Evolutionary conservation across 2,888 invertebrate species (phyloP), one percentile per base, ranked within the genome.

Genomic region (Bedellia somnulentella): DNA sequence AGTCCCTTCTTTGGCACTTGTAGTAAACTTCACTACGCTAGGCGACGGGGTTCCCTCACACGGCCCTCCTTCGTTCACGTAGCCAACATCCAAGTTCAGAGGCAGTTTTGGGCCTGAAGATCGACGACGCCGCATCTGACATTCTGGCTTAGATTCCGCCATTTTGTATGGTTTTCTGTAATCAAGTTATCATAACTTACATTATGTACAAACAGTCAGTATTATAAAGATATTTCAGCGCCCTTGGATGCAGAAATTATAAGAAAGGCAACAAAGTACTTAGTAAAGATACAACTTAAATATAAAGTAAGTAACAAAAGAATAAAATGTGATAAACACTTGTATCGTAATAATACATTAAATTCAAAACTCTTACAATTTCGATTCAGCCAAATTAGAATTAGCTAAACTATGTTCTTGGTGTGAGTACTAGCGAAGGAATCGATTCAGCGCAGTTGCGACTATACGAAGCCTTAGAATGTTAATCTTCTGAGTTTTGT

Each of bases 11-110:
- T 41, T 43, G 0, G 43, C 33, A 15, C 54, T 54, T 4, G 62
- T 48, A n/a, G 54, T 49, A 10, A 60, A 54, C 38, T 52, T 59
- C 26, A 52, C 46, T 35, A 56, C 58, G 39, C 66, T 54, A 1
- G 73, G 73, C 0, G 75, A 70, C 0, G 76, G 75, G 0, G 73
- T 75, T 1, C 61, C 71, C 30, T 50, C 52, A 23, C 50, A 57
- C 4, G 66, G 58, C 10, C 58, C 57, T 0, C 38, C 34, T 29
- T 75, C 75, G 25, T 47, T 53, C 14, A 73, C 46, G 37, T 43
- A 68, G 3, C 64, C 66, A 6, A 57, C 55, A 23, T 75, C 71
- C 3, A 71, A 45, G 40, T 61, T 59, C 6, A 75, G 37, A 0
- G 62, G 61, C 21, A 73, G 38, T 37, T 54, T 63, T 0, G 63